Evolutionary conservation across 2,888 invertebrate species (phyloP).

Genomic region (Calliphora vomitoria): DNA sequence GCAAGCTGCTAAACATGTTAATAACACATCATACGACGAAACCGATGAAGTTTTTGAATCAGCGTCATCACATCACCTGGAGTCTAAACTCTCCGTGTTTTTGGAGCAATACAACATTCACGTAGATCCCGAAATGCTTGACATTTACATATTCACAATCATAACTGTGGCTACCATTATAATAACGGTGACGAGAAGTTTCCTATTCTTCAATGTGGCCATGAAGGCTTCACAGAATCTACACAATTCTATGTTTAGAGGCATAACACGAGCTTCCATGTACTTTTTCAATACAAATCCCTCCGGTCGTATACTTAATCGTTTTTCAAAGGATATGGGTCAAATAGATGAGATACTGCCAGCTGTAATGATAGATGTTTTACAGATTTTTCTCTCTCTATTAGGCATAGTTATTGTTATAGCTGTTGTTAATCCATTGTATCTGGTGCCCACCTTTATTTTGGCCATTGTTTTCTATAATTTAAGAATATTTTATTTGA

Average conservation of each 20-base stretch:
- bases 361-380: conserved; percentile 84
- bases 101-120: conserved; percentile 76
- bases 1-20: conserved; percentile 19
- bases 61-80: conserved; percentile 62
- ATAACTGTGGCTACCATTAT: conserved; percentile 85
- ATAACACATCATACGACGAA: conserved; percentile 23
- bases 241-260: conserved; percentile 94
- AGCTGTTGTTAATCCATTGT: conserved; percentile 90
- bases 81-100: conserved; percentile 75
- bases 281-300: conserved; percentile 95
- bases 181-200: conserved; percentile 83
- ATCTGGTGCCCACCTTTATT: conserved; percentile 89
- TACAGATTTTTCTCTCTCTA: conserved; percentile 92
- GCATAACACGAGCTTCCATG: conserved; percentile 92
- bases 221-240: conserved; percentile 91
- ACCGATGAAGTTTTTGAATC: not conserved
- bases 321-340: conserved; percentile 95
- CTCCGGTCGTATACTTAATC: conserved; percentile 92
- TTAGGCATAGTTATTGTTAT: conserved; percentile 93
- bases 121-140: conserved; percentile 79
- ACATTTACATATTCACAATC: conserved; percentile 85
- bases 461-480: conserved; percentile 90
- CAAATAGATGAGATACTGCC: conserved; percentile 85
- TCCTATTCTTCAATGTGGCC: conserved; percentile 86
- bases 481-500: conserved; percentile 90